Conservation (phyloP, 1,140 invertebrate species). For the Panagrolaimus sp. region DNA sequence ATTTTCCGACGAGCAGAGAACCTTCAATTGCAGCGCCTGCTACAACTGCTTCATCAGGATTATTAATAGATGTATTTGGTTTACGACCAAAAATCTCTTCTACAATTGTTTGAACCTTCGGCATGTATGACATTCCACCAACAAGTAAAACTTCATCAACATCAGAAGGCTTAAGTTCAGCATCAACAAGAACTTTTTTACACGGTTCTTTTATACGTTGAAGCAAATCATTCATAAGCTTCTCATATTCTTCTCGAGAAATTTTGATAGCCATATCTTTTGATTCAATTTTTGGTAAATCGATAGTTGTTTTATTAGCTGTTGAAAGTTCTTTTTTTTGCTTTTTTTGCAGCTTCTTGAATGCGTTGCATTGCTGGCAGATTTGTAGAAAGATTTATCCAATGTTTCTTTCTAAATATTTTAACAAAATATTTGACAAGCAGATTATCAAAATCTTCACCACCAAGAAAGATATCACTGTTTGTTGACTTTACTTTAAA, state of each 20-base stretch:
- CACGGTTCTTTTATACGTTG: constrained; percentile 91
- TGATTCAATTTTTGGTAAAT: constrained; percentile 92
- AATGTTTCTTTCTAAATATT: constrained; percentile 88
- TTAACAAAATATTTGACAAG: constrained; percentile 80
- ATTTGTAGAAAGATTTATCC: constrained; percentile 89
- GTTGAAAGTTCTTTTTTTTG: constrained; percentile 70
- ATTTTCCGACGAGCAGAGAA: constrained; percentile 87
- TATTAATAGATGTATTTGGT: constrained; percentile 83
- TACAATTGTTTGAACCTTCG: constrained; percentile 88
- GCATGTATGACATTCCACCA: constrained; percentile 97
- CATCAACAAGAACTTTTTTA: constrained; percentile 90
- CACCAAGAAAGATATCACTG: constrained; percentile 88
- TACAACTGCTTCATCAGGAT: constrained; percentile 95
- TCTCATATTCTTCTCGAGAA: constrained; percentile 86
- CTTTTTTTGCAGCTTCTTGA: constrained; percentile 97
- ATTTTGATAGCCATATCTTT: constrained; percentile 97
- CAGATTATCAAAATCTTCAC: constrained; percentile 93
- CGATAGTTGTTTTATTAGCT: constrained; percentile 80
- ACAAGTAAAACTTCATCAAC: constrained; percentile 95
- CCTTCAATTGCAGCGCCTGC: constrained; percentile 94
- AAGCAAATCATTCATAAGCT: constrained; percentile 81
- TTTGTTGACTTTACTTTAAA: constrained; percentile 97
- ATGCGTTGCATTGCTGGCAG: constrained; percentile 96
- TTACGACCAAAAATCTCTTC: constrained; percentile 88
- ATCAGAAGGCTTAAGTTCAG: constrained; percentile 83